A percentile compares a stretch with the other conserved stretches of the same genome.
phyloP scores from a whole-genome alignment of 2,888 invertebrate genomes.

The Baccha elongata region DNA sequence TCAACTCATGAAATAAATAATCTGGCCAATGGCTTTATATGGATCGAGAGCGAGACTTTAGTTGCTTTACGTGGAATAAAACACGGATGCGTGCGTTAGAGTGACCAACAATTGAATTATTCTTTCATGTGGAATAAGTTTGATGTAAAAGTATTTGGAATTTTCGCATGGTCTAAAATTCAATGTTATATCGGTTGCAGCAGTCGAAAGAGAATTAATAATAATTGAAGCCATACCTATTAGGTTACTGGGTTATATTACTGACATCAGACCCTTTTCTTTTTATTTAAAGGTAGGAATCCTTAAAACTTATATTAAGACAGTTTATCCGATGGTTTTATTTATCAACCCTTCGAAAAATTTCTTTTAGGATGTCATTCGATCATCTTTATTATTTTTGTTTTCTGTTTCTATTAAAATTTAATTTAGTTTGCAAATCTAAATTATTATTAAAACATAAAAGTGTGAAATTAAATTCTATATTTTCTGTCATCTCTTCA shows the following conservation, averaged over 20 bases:
- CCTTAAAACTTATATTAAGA: constrained; percentile 25
- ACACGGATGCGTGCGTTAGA: constrained; percentile 25
- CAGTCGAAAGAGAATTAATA: constrained; percentile 15
- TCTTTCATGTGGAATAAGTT: constrained; percentile 25
- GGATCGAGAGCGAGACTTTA: constrained; percentile 14
- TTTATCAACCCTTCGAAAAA: not conserved
- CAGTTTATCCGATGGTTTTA: constrained; percentile 4
- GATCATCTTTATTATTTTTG: not conserved
- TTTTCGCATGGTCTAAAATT: constrained; percentile 19
- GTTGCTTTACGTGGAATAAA: constrained; percentile 21
- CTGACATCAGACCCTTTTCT: not conserved
- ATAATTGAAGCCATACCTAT: constrained; percentile 59
- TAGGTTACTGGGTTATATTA: constrained; percentile 59
- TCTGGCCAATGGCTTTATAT: constrained; percentile 52
- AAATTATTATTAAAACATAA: constrained; percentile 1
- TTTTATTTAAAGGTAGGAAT: constrained; percentile 4
- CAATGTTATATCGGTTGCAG: constrained; percentile 56
- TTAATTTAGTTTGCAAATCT: constrained; percentile 14
- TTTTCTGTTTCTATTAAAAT: constrained; percentile 8
- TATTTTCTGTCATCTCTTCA: constrained; percentile 29
- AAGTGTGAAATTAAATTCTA: constrained; percentile 47
- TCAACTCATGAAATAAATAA: constrained; percentile 25
- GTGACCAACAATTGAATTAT: constrained; percentile 26
- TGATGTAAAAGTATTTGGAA: not conserved
- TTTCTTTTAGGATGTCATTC: constrained; percentile 4